Base-by-base conservation (phyloP, 1,140 invertebrate genomes). In the Bombus ignitus region DNA sequence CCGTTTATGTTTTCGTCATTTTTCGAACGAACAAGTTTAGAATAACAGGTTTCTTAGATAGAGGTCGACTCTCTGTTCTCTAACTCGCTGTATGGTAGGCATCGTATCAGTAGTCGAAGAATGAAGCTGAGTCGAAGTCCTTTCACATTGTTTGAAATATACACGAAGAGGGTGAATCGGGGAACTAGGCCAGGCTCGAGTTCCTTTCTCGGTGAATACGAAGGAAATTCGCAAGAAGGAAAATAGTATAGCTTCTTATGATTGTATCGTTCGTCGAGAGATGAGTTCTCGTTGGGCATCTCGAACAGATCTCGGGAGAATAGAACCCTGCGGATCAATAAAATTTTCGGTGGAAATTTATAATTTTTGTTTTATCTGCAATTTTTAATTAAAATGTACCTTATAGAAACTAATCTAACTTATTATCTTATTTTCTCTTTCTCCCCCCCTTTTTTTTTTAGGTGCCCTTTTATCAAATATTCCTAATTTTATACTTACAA, bases 81-180 rank as follows among this genome's bases (percentile, higher is more conserved):
- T 65, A 37, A 37, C 59, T n/a, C 4, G 28, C 9, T 73, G 6
- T 42, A 78, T 78, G 28, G 37, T n/a, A 44, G 15, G 15, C 37
- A 62, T 65, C 28, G 35, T 39, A 62, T 39, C 57, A 25, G 57
- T 4, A 73, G 39, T 73, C 28, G 70, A 59, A 62, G 75, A 77
- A 62, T 8, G 32, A 77, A 62, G 75, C 39, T 77, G 75, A 76
- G 39, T 62, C 47, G 15, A 42, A 62, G 57, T 78, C 75, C 75
- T 78, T 78, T 78, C 75, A 78, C 75, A 66, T 78, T 78, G 75
- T 78, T 66, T 39, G 75, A 65, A 59, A 42, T 65, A 32, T 42
- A 42, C 35, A 18, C 10, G 15, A 65, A 35, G n/a, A 78, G 75
- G 75, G 35, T 18, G 18, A 18, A 59, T 62, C 37, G 75, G 9